Evolutionary conservation across 2,797 vertebrate species (phyloP).

Genomic region (Xenops minutus): DNA sequence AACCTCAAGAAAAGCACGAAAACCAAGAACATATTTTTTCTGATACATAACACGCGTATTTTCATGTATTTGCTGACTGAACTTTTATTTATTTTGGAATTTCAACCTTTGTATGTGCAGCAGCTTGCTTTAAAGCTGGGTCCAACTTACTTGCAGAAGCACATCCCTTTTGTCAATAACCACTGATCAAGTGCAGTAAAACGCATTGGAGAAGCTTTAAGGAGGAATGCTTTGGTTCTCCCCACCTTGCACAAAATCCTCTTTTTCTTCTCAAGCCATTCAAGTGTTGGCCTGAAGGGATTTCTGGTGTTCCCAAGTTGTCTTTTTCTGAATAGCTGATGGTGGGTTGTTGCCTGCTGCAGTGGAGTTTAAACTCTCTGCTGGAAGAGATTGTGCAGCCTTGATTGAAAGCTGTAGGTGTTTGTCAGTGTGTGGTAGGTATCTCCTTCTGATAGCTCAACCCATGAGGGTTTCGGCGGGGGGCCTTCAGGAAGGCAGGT

Average conservation of each 20-base stretch:
- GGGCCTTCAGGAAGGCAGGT: neutral
- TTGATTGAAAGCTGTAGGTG: neutral
- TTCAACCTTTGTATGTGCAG: neutral
- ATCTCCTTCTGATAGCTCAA: neutral
- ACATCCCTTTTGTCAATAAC: neutral
- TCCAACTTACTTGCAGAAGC: neutral
- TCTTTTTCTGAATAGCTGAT: neutral
- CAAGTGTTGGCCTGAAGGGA: neutral
- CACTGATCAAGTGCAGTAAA: neutral
- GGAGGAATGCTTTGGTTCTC: neutral
- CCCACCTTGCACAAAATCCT: neutral
- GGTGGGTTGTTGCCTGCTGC: neutral
- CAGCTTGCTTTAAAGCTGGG: neutral
- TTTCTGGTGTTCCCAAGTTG: neutral
- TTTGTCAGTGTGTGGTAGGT: rapidly evolving
- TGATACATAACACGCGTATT: neutral
- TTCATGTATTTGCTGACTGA: neutral
- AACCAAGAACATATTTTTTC: neutral
- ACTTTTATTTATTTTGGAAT: neutral
- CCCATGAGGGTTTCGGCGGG: too few relatives aligned
- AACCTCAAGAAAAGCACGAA: neutral
- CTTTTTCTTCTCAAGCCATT: neutral
- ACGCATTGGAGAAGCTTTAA: neutral
- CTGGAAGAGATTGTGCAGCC: neutral
- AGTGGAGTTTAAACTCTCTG: neutral